phyloP scores from a whole-genome alignment of 2,113 vertebrate species.

The Dendropsophus ebraccatus region DNA sequence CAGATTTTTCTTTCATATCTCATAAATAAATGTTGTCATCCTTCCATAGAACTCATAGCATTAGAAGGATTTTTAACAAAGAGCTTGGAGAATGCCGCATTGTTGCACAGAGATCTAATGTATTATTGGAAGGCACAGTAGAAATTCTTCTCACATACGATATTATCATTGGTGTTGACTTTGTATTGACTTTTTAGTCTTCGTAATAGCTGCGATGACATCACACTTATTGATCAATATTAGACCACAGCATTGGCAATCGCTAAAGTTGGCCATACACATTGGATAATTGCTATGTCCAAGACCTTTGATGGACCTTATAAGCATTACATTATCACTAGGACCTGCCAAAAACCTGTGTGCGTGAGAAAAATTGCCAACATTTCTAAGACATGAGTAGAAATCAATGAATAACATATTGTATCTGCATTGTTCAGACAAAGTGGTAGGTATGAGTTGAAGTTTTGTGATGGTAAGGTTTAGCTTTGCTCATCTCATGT shows the following conservation, averaged over 20 bases:
- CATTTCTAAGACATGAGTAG: no score
- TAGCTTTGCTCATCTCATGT: neutral
- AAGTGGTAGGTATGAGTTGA: no score
- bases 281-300: neutral
- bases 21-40: neutral
- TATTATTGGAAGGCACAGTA: neutral
- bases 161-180: neutral
- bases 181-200: neutral
- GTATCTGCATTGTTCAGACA: no score
- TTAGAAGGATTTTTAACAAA: neutral
- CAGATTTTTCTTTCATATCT: slow-evolving; percentile 38
- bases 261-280: neutral
- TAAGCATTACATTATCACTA: neutral
- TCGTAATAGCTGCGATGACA: neutral
- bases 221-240: no score
- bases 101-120: neutral
- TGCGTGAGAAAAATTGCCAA: neutral
- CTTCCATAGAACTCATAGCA: neutral
- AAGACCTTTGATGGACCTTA: neutral
- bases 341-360: neutral
- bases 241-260: neutral
- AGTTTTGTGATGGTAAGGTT: no score
- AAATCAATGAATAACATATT: no score
- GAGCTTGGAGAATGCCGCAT: neutral
- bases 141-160: neutral